Conservation (phyloP, 2,888 invertebrate genomes). For the Tolmerus cingulatus region DNA sequence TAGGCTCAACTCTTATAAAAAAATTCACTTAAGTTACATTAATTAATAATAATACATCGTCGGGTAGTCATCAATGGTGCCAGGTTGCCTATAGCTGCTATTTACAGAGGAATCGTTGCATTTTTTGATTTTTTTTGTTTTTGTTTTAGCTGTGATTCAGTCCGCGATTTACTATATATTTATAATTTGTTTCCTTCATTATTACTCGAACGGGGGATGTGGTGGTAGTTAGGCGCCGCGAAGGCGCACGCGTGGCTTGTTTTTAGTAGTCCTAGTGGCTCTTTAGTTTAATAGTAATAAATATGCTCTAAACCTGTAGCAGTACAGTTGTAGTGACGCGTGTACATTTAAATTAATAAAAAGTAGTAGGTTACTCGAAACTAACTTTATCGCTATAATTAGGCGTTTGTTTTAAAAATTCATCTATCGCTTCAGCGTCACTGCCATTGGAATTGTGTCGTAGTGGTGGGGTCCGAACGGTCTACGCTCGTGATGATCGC, state of each 20-base stretch:
- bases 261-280: slow-evolving; percentile 7
- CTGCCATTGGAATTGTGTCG: slow-evolving; percentile 59
- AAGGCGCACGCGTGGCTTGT: neutral
- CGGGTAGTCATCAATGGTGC: slow-evolving; percentile 31
- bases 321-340: slow-evolving; percentile 23
- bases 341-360: slow-evolving; percentile 36
- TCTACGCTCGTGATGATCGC: slow-evolving; percentile 52
- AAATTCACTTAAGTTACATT: slow-evolving; percentile 32
- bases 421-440: slow-evolving; percentile 55
- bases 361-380: slow-evolving; percentile 31
- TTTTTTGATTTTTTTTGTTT: neutral
- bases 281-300: slow-evolving; percentile 17
- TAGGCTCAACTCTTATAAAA: slow-evolving; percentile 34
- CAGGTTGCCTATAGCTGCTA: slow-evolving; percentile 32
- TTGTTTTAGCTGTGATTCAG: neutral
- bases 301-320: slow-evolving; percentile 13
- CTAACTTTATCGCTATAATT: slow-evolving; percentile 10
- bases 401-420: slow-evolving; percentile 4
- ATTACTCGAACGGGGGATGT: neutral
- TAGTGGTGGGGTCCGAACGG: slow-evolving; percentile 63
- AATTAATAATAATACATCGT: slow-evolving; percentile 36
- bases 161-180: neutral
- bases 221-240: neutral
- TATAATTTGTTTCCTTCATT: neutral
- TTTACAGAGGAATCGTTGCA: slow-evolving; percentile 15